These are phyloP conservation scores for Hafferia zeledoni DNA, from an alignment of 2,797 vertebrate species.

Conservation along the genomic window DNA sequence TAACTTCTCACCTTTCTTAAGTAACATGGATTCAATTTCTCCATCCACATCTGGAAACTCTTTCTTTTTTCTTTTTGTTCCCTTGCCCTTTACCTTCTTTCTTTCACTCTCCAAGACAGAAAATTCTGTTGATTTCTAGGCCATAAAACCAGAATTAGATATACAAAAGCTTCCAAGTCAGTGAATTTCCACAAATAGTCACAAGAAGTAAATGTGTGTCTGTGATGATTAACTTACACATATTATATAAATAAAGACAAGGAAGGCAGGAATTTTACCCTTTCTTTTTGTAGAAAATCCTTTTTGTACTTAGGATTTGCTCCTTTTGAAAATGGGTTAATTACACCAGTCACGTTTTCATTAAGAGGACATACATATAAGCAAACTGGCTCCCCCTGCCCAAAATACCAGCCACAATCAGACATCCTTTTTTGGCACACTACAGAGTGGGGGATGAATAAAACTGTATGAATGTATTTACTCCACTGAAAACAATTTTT, in stretches of 20 bases:
- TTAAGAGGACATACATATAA: not conserved
- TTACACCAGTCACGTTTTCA: not conserved
- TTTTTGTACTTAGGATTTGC: not conserved
- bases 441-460: not conserved
- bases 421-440: not conserved
- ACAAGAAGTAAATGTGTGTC: not conserved
- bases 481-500: not conserved
- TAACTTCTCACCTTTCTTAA: slow-evolving; percentile 78
- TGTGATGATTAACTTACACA: not conserved
- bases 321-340: not conserved
- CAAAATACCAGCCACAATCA: not conserved
- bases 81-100: slow-evolving; percentile 77
- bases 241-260: not conserved
- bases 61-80: slow-evolving; percentile 72
- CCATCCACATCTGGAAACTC: slow-evolving; percentile 64
- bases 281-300: not conserved
- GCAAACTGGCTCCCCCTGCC: not conserved
- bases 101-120: slow-evolving; percentile 79
- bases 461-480: not conserved
- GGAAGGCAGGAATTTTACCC: not conserved
- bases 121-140: slow-evolving; percentile 73
- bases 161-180: not conserved
- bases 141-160: not conserved
- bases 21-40: slow-evolving; percentile 67
- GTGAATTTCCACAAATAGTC: not conserved